Base-by-base conservation (phyloP, 2,888 invertebrate species). In the Quadroppia sp. region DNA sequence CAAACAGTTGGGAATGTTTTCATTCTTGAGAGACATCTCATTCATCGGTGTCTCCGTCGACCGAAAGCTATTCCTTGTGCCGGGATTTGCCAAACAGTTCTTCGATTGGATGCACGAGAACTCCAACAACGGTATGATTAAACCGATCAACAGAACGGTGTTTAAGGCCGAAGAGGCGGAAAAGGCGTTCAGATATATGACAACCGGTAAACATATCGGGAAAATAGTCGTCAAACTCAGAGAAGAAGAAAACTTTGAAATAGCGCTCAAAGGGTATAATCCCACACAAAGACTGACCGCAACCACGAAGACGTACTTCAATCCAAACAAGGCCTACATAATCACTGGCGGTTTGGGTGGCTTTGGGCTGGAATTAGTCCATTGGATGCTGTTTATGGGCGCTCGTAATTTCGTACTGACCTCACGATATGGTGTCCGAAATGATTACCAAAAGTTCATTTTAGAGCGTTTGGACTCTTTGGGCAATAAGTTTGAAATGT, bases 301-400 rank as follows among this genome's bases (percentile, higher is more conserved):
- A 7, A 40, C 94, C 95, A 15, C 87, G 92, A 78, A 91, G 94
- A 45, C 87, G 92, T 79, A 90, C 91, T 48, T 90, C n/a, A n/a
- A n/a, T n/a, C n/a, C n/a, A n/a, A n/a, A n/a, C n/a, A n/a, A n/a
- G n/a, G n/a, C n/a, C n/a, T 86, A 85, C 80, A 80, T 86, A 50
- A 83, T 86, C 75, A 82, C 84, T 83, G 81, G 91, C 75, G 96
- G 97, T 72, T 87, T 97, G 67, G 98, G 98, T 77, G 98, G 97
- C 3, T 97, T 98, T 84, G 98, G 98, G 25, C 85, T 98, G 77
- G 98, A 99, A 85, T 85, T 98, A 78, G 89, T 90, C 59, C 88
- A 91, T 78, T 96, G 95, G 95, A 84, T 99, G 82, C 87, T 93
- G 73, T 84, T 84, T 67, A 88, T 96, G 76, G 98, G 98, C 20